A percentile compares a stretch with the other conserved stretches of the same genome.
These are phyloP conservation scores for Leucophenga varia DNA, from an alignment of 1,140 invertebrate species.

Conservation along the genomic window DNA sequence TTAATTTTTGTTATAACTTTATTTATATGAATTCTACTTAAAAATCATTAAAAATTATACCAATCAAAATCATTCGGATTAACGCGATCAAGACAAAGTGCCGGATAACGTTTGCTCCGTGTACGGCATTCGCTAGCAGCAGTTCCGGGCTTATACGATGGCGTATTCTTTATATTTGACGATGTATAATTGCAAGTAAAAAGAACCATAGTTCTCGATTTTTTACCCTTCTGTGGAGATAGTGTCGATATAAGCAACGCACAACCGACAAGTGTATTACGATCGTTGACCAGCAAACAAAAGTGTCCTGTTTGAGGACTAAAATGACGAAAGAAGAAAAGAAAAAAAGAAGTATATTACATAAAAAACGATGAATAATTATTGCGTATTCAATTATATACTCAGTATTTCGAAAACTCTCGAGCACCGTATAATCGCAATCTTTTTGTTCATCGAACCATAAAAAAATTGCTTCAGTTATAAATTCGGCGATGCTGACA, in stretches of 20 bases:
- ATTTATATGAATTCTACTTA: no score
- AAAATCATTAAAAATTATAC: no score
- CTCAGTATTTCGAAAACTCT: background rate
- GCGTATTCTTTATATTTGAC: background rate
- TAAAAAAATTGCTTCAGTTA: slow-evolving; percentile 8
- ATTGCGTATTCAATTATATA: background rate
- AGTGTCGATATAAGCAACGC: slow-evolving; percentile 1
- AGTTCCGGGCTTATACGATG: slow-evolving; percentile 3
- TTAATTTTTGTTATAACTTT: no score
- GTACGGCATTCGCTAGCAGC: background rate
- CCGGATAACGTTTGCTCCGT: background rate
- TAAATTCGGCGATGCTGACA: background rate
- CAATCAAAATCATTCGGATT: slow-evolving; percentile 3
- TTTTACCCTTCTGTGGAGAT: background rate
- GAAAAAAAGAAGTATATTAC: background rate
- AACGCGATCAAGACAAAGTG: slow-evolving; percentile 1
- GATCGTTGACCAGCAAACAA: slow-evolving; percentile 3
- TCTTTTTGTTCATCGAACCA: slow-evolving; percentile 9
- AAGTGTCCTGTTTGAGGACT: slow-evolving; percentile 11
- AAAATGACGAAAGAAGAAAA: background rate
- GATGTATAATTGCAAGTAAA: slow-evolving; percentile 12
- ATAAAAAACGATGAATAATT: background rate
- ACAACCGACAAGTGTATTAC: slow-evolving; percentile 3
- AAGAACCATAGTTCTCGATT: background rate
- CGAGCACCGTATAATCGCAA: background rate